Conservation (phyloP, 2,888 invertebrate genomes). For the Cheilosia vulpina region DNA sequence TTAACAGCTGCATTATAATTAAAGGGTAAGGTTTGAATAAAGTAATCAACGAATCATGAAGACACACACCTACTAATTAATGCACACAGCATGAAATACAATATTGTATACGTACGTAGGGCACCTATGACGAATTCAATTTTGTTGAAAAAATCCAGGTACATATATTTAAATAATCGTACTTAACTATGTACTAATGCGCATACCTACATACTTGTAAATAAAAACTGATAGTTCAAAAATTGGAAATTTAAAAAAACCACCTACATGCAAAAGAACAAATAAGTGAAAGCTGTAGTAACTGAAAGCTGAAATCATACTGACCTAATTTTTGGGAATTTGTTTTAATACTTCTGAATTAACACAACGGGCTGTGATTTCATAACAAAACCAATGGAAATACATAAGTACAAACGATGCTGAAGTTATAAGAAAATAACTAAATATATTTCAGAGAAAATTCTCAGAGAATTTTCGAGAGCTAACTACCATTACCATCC, state of each 20-base stretch:
- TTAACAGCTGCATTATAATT: background rate
- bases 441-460: background rate
- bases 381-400: background rate
- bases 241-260: background rate
- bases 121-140: background rate
- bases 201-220: background rate
- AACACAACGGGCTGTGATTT: background rate
- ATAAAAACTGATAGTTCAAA: background rate
- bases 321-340: slow-evolving; percentile 10
- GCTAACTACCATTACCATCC: slow-evolving; percentile 5
- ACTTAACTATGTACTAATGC: no score
- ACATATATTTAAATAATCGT: no score
- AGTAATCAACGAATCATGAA: background rate
- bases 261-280: background rate
- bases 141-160: background rate
- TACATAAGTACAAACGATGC: background rate
- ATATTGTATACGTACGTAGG: background rate
- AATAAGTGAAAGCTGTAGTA: background rate
- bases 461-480: background rate
- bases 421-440: background rate
- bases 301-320: slow-evolving; percentile 1
- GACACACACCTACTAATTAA: no score
- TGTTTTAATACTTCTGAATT: background rate
- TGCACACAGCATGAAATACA: background rate
- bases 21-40: background rate